Conservation (phyloP, 2,113 vertebrate species). For the Gobiocypris rarus region DNA sequence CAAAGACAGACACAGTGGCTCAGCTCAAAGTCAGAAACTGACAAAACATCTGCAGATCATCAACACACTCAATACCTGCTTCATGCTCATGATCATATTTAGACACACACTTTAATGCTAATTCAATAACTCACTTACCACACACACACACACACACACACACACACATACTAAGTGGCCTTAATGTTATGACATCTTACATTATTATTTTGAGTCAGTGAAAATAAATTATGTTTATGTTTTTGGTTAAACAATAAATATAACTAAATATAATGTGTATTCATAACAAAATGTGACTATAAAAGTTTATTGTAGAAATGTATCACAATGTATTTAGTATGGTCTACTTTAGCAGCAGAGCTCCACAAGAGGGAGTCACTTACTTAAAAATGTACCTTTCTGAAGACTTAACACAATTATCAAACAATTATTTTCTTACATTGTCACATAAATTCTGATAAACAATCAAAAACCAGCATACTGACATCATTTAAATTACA, state of each 20-base stretch:
- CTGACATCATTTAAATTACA: neutral
- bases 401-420: neutral
- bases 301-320: too few relatives aligned
- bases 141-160: too few relatives aligned
- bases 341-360: neutral
- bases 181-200: too few relatives aligned
- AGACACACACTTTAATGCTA: too few relatives aligned
- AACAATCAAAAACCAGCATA: neutral
- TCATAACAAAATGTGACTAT: too few relatives aligned
- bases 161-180: too few relatives aligned
- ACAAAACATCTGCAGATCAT: conserved; percentile 31
- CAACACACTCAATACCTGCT: neutral
- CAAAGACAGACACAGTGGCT: conserved; percentile 32
- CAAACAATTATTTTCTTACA: neutral
- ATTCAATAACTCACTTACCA: too few relatives aligned
- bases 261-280: too few relatives aligned
- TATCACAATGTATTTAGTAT: neutral
- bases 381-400: neutral
- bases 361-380: neutral
- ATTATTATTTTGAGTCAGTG: too few relatives aligned
- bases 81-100: neutral
- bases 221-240: too few relatives aligned
- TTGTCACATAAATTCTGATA: neutral
- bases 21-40: neutral
- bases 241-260: neutral